Base-by-base conservation (phyloP, 2,113 vertebrate species). In the Synodontis membranacea region DNA sequence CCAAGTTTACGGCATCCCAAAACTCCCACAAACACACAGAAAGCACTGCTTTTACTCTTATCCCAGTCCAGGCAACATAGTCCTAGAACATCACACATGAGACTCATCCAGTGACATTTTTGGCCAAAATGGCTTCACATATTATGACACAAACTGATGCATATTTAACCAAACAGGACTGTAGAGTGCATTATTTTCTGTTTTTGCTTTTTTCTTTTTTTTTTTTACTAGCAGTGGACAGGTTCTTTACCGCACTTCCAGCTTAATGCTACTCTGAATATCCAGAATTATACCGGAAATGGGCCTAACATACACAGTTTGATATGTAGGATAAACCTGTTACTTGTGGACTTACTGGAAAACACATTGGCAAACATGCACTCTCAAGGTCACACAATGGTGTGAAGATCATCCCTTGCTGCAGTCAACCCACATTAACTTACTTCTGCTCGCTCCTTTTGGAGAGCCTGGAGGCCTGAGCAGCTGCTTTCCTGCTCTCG, bases 401-500 rank as follows among this genome's bases (percentile, higher is more conserved):
- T 83, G 84, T 50, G 89, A 89, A 86, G 88, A 83, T 46, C 80
- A 84, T 68, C 83, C 78, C 17, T 80, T 37, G 48, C 85, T 54
- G 74, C 31, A 44, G 84, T 86, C 78, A 28, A 19, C 56, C 54
- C 37, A 79, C 39, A 75, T 82, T 62, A 85, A 88, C 96, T 96
- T 93, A 97, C 96, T 91, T 92, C 85, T 92, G 91, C 84, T 93
- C 93, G 60, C 89, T 94, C 84, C 90, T 93, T 91, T 92, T 93
- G 80, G 93, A 92, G 79, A 92, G 84, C 21, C 93, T 92, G 34
- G 93, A 93, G 56, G 93, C 93, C 68, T 93, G 94, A 1, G 94
- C 95, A 46, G 93, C 94, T 87, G 95, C 91, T 89, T 95, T 97
- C 89, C 88, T 93, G 76, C 94, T 93, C 92, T 96, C 92, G 46